Base-by-base conservation (phyloP, 2,797 vertebrate species). In the Carapus acus region DNA sequence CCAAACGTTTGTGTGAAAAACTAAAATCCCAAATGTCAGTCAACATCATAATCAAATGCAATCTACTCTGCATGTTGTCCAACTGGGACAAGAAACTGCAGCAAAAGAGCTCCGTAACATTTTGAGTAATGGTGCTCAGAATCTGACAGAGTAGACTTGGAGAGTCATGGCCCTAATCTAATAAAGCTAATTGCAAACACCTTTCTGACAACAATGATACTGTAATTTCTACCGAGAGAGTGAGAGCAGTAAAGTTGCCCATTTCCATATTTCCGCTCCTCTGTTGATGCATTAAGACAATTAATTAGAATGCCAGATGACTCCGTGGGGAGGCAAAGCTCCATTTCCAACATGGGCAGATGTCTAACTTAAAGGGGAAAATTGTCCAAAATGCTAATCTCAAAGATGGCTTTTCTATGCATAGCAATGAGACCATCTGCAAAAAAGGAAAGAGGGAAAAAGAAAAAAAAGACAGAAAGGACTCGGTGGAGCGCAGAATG, bases 311-410 rank as follows among this genome's bases (percentile, higher is more conserved):
- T 69, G 76, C 37, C 49, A 73, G 61, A 41, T 53, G 65, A 54
- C 68, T 84, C 82, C 55, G 54, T 46, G 29, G 80, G 79, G 82
- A 85, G 65, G 62, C 27, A 38, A 58, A 79, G 79, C 87, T 88
- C 85, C 74, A 83, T 87, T 87, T 84, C 79, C 64, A 81, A 84
- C 78, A 76, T 75, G 79, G 86, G 87, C 87, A 88, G 85, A 88
- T 86, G 84, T 86, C 83, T 56, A 68, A 85, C 77, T 83, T 87
- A 82, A 86, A 87, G 62, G 43, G 61, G 73, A 79, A 83, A 86
- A 87, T 82, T 84, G 78, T 83, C 83, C 79, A 7, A 64, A 78
- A 85, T 88, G 84, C 77, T 82, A 87, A 87, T 83, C 74, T n/a
- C 81, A 80, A 83, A 73, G 76, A 79, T 70, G 74, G 23, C 42